A percentile compares a stretch with the other conserved stretches of the same genome.
Evolutionary conservation across 2,113 vertebrate genomes (phyloP).

Genomic region (Cavia porcellus): DNA sequence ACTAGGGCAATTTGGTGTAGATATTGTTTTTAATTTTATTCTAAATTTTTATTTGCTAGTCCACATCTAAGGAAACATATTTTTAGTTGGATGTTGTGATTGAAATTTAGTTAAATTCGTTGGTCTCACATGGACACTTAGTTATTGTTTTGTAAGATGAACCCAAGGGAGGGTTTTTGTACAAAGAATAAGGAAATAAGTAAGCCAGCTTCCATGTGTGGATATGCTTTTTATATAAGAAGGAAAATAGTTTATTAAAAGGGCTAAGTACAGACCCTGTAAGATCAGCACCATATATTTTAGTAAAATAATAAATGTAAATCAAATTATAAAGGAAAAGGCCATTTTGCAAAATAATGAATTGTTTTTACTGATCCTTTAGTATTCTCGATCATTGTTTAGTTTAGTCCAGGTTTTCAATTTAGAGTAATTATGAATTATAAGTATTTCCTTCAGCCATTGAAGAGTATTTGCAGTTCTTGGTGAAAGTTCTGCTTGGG

Average conservation of each 20-base stretch:
- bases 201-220: background rate
- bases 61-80: background rate
- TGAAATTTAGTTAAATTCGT: background rate
- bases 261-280: background rate
- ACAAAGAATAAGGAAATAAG: background rate
- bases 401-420: conserved; percentile 43
- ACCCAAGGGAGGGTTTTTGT: background rate
- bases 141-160: background rate
- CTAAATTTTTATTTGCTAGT: background rate
- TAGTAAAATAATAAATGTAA: background rate
- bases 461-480: conserved; percentile 46
- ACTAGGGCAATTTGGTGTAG: background rate
- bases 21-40: background rate
- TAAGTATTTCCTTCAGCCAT: conserved; percentile 34
- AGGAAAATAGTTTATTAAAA: background rate
- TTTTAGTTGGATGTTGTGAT: background rate
- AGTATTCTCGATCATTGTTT: conserved; percentile 14
- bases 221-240: background rate
- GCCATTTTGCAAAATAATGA: conserved; percentile 15
- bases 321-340: conserved; percentile 43
- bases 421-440: conserved; percentile 65
- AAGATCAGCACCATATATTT: background rate
- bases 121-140: background rate
- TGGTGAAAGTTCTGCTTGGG: conserved; percentile 33
- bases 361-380: background rate